Evolutionary conservation across 2,888 invertebrate species (phyloP).

Genomic region (Gymnosoma rotundatum): DNA sequence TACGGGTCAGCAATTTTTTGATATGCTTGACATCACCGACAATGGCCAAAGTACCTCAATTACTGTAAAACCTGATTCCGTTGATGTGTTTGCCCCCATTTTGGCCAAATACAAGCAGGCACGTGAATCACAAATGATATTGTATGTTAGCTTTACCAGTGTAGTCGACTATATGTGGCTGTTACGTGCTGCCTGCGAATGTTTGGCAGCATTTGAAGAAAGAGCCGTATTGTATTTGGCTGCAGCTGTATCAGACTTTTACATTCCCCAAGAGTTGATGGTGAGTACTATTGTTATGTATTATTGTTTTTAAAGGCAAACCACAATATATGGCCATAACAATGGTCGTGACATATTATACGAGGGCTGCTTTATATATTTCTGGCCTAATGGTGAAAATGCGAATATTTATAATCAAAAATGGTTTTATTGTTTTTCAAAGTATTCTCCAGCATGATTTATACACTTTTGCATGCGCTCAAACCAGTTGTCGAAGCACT

Average conservation of each 20-base stretch:
- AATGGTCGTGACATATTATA: neutral
- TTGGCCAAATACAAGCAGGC: slow-evolving; percentile 91
- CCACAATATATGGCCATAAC: neutral
- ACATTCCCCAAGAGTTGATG: slow-evolving; percentile 95
- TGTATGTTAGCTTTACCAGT: slow-evolving; percentile 91
- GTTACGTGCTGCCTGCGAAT: slow-evolving; percentile 90
- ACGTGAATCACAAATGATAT: slow-evolving; percentile 87
- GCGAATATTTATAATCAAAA: too few species aligned
- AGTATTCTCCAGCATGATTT: too few species aligned
- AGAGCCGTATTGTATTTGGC: slow-evolving; percentile 95
- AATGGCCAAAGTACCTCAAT: slow-evolving; percentile 86
- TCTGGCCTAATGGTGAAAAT: too few species aligned
- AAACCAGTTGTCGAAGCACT: too few species aligned
- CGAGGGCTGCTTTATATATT: too few species aligned
- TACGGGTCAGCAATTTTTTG: slow-evolving; percentile 89
- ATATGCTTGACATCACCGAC: slow-evolving; percentile 87
- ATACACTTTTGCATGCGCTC: too few species aligned
- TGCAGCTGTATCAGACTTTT: slow-evolving; percentile 99
- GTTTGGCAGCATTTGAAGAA: slow-evolving; percentile 86
- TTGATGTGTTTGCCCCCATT: slow-evolving; percentile 88
- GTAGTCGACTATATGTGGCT: slow-evolving; percentile 97
- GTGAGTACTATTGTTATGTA: slow-evolving; percentile 83
- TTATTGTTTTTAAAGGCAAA: neutral
- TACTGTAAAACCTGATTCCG: slow-evolving; percentile 88
- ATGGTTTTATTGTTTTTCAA: too few species aligned